These are phyloP conservation scores for Actinostola sp. DNA, from an alignment of 92 coral and sea anemone species.

Conservation along the genomic window DNA sequence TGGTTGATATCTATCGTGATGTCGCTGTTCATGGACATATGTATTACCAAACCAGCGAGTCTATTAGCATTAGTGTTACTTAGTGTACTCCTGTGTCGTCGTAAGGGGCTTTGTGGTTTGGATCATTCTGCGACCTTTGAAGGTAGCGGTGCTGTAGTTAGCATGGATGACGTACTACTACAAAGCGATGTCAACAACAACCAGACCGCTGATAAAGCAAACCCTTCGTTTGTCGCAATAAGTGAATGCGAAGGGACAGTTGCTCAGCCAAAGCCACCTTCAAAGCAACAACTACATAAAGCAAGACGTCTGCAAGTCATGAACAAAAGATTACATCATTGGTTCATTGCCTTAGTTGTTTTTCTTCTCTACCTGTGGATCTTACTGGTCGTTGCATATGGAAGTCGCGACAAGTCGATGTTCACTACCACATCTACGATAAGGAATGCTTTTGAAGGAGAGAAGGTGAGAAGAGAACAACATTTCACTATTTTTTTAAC, in stretches of 20 bases:
- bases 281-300: constrained; percentile 29
- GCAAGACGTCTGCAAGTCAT: constrained; percentile 34
- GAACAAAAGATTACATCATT: constrained; percentile 25
- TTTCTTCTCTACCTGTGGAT: constrained; percentile 41
- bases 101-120: neutral
- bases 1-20: constrained; percentile 53
- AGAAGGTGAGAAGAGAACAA: neutral
- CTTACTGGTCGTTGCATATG: constrained; percentile 42
- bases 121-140: too few species aligned
- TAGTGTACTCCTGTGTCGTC: constrained; percentile 4
- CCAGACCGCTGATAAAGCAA: neutral
- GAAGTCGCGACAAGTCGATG: constrained; percentile 34
- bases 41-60: constrained; percentile 40
- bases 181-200: neutral
- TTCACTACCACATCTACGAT: constrained; percentile 41
- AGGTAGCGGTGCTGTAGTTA: neutral
- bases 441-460: neutral
- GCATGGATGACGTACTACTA: constrained; percentile 12
- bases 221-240: too few species aligned
- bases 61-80: constrained; percentile 28
- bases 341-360: constrained; percentile 42
- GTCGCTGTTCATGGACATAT: constrained; percentile 50
- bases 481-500: too few species aligned
- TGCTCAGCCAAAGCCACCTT: constrained; percentile 46
- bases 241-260: too few species aligned